These are phyloP conservation scores for Cephus rjabovi DNA, from an alignment of 2,888 invertebrate species.

Conservation along the genomic window DNA sequence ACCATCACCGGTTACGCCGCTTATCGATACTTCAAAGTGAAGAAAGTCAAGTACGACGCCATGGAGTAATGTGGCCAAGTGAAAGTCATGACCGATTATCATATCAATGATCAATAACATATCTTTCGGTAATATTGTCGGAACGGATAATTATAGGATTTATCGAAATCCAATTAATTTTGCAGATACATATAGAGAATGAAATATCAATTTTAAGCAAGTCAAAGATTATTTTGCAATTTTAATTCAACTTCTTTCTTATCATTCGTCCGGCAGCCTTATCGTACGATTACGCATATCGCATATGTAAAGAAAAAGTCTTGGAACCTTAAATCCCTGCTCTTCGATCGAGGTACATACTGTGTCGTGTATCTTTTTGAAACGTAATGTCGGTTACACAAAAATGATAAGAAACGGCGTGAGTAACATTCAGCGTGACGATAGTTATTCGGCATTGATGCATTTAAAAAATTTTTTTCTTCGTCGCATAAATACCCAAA, in stretches of 20 bases:
- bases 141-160: background rate
- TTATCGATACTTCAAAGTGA: constrained; percentile 87
- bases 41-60: constrained; percentile 91
- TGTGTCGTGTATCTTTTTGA: background rate
- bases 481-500: background rate
- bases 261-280: background rate
- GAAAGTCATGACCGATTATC: background rate
- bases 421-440: background rate
- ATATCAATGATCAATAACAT: background rate
- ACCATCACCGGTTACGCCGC: constrained; percentile 88
- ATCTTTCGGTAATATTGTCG: background rate
- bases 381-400: background rate
- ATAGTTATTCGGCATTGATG: background rate
- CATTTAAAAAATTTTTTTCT: background rate
- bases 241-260: background rate
- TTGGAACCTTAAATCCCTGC: background rate
- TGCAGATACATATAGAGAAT: background rate
- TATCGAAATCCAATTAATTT: background rate
- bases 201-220: background rate
- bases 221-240: background rate
- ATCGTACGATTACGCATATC: background rate
- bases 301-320: background rate
- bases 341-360: background rate
- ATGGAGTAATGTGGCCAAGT: constrained; percentile 77
- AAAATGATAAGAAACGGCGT: background rate